Percentiles rank a stretch among this genome's conserved stretches.
Evolutionary conservation across 2,888 invertebrate species (phyloP).

Genomic region (Trichogramma dendrolimi): DNA sequence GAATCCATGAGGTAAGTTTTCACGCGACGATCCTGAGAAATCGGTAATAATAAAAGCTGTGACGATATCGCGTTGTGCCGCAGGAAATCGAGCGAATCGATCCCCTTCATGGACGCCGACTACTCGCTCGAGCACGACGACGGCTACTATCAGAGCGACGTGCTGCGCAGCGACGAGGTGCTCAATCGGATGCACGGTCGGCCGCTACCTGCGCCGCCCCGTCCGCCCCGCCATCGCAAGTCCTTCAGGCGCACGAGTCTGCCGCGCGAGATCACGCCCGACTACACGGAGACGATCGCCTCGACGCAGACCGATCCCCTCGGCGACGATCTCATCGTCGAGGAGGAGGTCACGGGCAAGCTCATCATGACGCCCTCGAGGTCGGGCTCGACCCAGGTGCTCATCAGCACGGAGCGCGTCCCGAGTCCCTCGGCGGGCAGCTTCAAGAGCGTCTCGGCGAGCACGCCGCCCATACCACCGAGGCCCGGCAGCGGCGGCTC

Average conservation of each 20-base stretch:
- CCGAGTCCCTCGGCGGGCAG: constrained; percentile 37
- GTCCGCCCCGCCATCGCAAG: constrained; percentile 67
- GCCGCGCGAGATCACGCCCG: constrained; percentile 33
- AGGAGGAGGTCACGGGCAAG: constrained; percentile 48
- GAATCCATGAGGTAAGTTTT: constrained; percentile 26
- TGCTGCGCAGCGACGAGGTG: constrained; percentile 68
- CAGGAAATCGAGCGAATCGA: constrained; percentile 36
- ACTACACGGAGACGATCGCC: constrained; percentile 63
- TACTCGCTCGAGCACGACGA: constrained; percentile 44
- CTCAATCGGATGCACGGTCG: constrained; percentile 80
- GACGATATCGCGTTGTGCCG: too few species aligned
- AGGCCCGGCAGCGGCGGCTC: constrained; percentile 28
- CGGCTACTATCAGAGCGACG: constrained; percentile 53
- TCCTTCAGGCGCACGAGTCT: constrained; percentile 25
- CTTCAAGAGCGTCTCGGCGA: constrained; percentile 7
- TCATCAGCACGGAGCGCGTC: constrained; percentile 47
- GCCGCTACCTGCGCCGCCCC: constrained; percentile 80
- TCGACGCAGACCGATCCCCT: constrained; percentile 83
- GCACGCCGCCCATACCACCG: constrained; percentile 40
- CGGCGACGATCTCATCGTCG: constrained; percentile 65
- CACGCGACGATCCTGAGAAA: neutral
- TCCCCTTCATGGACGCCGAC: constrained; percentile 63
- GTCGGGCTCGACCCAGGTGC: constrained; percentile 43
- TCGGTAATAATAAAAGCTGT: too few species aligned
- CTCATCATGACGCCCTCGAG: constrained; percentile 44